Evolutionary conservation across 2,113 vertebrate genomes (phyloP).

Genomic region (Chunga burmeisteri): DNA sequence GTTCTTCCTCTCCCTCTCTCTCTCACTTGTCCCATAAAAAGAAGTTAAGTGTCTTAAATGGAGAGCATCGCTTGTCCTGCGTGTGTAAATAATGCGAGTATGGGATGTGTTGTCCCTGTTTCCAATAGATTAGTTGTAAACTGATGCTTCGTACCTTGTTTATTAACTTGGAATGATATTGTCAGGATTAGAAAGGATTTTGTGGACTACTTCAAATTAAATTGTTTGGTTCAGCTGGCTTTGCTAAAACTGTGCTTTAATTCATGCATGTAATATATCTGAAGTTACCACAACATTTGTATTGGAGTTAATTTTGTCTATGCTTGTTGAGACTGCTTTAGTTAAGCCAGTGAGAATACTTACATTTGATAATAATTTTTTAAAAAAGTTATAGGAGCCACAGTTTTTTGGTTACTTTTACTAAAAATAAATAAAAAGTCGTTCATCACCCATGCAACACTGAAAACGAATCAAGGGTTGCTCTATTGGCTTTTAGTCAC

Average conservation of each 20-base stretch:
- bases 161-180: neutral
- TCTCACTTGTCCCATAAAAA: neutral
- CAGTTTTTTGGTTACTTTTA: neutral
- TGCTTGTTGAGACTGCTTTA: neutral
- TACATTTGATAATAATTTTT: neutral
- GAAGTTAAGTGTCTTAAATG: neutral
- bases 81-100: rapidly evolving
- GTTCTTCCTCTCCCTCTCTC: neutral
- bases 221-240: neutral
- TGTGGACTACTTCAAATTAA: neutral
- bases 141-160: rapidly evolving
- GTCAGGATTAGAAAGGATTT: neutral
- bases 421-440: constrained; percentile 13
- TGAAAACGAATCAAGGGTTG: neutral
- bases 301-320: neutral
- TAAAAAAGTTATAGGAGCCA: neutral
- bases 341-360: neutral
- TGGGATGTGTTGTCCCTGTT: neutral
- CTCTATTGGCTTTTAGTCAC: constrained; percentile 21
- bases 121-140: neutral
- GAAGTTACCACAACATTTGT: neutral
- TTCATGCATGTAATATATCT: neutral
- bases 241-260: constrained; percentile 4
- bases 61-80: rapidly evolving
- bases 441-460: neutral